Evolutionary conservation across 2,888 invertebrate genomes (phyloP).

Genomic region (Bellardia bayeri): DNA sequence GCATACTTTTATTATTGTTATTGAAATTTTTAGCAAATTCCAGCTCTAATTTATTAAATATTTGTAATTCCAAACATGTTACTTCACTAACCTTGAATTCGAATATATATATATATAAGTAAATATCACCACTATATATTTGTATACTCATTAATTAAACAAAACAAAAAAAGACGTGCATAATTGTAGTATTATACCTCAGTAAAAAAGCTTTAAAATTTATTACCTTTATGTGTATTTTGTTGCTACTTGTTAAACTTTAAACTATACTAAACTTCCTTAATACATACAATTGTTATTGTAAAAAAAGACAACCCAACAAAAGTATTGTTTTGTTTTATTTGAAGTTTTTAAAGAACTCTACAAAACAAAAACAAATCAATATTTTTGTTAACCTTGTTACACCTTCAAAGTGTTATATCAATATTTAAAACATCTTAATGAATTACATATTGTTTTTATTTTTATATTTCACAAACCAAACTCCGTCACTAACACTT

Average conservation of each 20-base stretch:
- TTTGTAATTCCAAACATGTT: slow-evolving; percentile 55
- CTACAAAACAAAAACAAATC: slow-evolving; percentile 32
- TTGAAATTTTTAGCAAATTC: slow-evolving; percentile 27
- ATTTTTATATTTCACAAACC: not conserved
- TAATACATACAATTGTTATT: not conserved
- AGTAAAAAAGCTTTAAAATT: slow-evolving; percentile 60
- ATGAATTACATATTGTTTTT: slow-evolving; percentile 14
- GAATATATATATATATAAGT: slow-evolving; percentile 12
- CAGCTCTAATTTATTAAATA: slow-evolving; percentile 17
- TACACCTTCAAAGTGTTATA: slow-evolving; percentile 35
- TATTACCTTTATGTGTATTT: slow-evolving; percentile 24
- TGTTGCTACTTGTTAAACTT: slow-evolving; percentile 29
- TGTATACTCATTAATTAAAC: not conserved
- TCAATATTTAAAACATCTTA: slow-evolving; percentile 16
- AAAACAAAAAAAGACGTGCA: not conserved
- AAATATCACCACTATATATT: too few species aligned
- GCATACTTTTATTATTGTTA: slow-evolving; percentile 19
- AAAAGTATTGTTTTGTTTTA: slow-evolving; percentile 33
- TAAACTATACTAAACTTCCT: slow-evolving; percentile 45
- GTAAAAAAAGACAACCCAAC: slow-evolving; percentile 15
- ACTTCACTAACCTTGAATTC: slow-evolving; percentile 60
- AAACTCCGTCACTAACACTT: not conserved
- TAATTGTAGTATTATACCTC: slow-evolving; percentile 37
- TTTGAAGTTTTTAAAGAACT: slow-evolving; percentile 27
- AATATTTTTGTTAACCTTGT: slow-evolving; percentile 43